phyloP scores from a whole-genome alignment of 2,797 vertebrate genomes.

The Nyctalus aviator region DNA sequence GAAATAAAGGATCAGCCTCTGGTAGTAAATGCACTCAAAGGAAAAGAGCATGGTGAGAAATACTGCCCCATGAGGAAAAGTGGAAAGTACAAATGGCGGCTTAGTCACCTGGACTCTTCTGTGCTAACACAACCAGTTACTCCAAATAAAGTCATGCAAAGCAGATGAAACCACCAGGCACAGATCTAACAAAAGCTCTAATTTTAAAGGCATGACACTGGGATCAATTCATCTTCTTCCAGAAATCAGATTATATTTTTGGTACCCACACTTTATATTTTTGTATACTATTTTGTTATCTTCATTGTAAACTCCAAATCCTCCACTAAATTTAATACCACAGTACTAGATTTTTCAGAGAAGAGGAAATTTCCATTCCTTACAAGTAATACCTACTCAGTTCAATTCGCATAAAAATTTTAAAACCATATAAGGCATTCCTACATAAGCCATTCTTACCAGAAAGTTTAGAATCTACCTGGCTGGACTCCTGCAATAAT shows the following conservation, averaged over 20 bases:
- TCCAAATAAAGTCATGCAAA: not conserved
- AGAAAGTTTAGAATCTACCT: conserved; percentile 7
- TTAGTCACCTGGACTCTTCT: not conserved
- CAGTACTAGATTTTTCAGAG: not conserved
- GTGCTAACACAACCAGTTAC: not conserved
- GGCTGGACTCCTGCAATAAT: not conserved
- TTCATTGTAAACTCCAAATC: not conserved
- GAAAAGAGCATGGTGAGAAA: not conserved
- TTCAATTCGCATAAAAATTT: not conserved
- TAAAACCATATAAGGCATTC: not conserved
- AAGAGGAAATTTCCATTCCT: not conserved
- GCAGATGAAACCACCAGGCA: not conserved
- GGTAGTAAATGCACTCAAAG: not conserved
- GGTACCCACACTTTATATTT: not conserved
- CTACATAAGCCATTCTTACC: not conserved
- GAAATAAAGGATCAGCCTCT: not conserved
- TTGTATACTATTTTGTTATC: not conserved
- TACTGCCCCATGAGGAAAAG: rapidly evolving
- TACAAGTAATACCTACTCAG: not conserved
- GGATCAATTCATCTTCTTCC: not conserved
- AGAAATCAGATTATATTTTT: not conserved
- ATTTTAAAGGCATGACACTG: not conserved
- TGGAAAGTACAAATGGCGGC: not conserved
- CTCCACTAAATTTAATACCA: not conserved
- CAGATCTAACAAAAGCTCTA: not conserved